These are phyloP conservation scores for Craniophora ligustri DNA, from an alignment of 2,888 invertebrate species.

Conservation along the genomic window DNA sequence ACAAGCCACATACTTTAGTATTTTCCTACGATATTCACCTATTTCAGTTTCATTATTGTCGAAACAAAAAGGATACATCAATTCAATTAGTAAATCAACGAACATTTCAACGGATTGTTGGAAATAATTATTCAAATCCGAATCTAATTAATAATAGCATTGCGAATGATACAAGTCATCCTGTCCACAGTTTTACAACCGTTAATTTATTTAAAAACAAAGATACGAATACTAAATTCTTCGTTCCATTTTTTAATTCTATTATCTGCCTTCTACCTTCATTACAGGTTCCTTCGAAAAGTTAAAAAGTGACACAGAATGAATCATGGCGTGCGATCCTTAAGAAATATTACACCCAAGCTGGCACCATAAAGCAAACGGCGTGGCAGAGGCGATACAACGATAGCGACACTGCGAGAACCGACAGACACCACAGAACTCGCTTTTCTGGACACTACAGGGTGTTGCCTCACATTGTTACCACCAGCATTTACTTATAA, in stretches of 20 bases:
- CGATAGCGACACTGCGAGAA: constrained; percentile 86
- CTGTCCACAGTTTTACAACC: constrained; percentile 14
- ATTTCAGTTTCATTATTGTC: constrained; percentile 36
- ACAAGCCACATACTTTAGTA: constrained; percentile 62
- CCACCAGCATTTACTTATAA: constrained; percentile 33
- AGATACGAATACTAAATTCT: constrained; percentile 30
- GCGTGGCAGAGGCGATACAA: constrained; percentile 87
- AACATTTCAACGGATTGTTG: constrained; percentile 31
- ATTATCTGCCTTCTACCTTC: constrained; percentile 79
- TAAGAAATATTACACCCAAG: constrained; percentile 87
- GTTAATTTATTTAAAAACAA: constrained; percentile 39
- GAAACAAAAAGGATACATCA: constrained; percentile 35
- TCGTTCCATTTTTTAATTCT: constrained; percentile 71
- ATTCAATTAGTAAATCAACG: constrained; percentile 52
- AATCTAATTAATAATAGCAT: constrained; percentile 12
- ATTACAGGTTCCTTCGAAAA: constrained; percentile 83
- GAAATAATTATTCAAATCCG: constrained; percentile 10
- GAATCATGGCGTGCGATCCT: constrained; percentile 88
- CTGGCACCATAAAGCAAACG: constrained; percentile 89
- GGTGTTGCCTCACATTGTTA: constrained; percentile 59
- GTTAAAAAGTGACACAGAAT: constrained; percentile 85
- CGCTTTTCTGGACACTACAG: constrained; percentile 76
- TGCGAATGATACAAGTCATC: constrained; percentile 16
- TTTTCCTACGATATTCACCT: constrained; percentile 50
- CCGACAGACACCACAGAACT: constrained; percentile 85